Conservation (phyloP, 2,113 vertebrate genomes). For the Actenoides lindsayi region DNA sequence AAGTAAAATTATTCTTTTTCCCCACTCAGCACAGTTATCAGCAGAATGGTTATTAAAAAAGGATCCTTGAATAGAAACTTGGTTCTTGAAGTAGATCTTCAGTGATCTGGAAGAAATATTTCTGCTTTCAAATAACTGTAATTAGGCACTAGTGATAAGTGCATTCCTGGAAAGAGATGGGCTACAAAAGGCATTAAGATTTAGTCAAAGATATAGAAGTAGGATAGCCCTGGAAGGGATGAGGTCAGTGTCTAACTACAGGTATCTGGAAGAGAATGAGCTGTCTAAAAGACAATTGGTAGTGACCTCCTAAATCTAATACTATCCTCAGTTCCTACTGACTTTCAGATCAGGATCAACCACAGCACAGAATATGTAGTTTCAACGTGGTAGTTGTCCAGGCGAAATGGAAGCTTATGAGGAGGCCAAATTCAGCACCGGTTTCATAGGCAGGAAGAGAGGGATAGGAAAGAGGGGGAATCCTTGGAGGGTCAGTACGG, state of each 20-base stretch:
- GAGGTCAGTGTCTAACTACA: neutral
- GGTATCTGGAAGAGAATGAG: neutral
- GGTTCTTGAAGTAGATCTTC: neutral
- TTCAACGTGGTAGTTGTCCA: neutral
- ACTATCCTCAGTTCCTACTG: neutral
- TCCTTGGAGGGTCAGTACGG: fast-evolving
- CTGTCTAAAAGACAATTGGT: neutral
- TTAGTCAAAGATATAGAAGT: neutral
- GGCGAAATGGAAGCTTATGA: fast-evolving
- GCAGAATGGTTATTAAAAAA: neutral
- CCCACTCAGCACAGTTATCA: neutral
- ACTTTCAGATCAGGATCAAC: neutral
- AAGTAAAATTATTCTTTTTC: conserved; percentile 4
- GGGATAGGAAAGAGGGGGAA: neutral
- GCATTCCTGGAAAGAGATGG: neutral
- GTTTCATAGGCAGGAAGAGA: neutral
- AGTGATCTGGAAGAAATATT: conserved; percentile 8
- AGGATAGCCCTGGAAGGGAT: neutral
- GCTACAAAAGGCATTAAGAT: neutral
- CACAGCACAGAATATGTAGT: neutral
- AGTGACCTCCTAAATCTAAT: neutral
- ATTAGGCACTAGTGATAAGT: neutral
- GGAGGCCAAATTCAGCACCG: neutral
- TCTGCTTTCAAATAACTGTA: conserved; percentile 1
- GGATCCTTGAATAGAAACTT: neutral